phyloP scores from a whole-genome alignment of 2,113 vertebrate species.

The Sciurus niger region DNA sequence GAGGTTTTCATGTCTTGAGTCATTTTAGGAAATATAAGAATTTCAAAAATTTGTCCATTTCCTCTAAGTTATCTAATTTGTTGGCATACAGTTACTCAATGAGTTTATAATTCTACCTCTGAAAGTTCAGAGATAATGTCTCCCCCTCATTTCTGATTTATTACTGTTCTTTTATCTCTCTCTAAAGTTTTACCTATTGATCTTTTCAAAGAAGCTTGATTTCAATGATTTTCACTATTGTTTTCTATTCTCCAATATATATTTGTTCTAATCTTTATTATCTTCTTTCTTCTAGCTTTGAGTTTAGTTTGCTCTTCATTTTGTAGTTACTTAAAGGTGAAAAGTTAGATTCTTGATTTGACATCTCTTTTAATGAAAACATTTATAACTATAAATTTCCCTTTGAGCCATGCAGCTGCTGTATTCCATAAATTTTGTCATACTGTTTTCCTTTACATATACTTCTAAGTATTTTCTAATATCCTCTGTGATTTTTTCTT shows the following conservation, averaged over 20 bases:
- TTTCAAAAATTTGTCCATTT: not conserved
- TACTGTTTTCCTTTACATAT: not conserved
- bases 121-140: not conserved
- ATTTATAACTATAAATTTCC: not conserved
- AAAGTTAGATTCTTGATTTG: not conserved
- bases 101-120: not conserved
- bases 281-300: not conserved
- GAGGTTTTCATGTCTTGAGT: not conserved
- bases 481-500: not conserved
- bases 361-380: not conserved
- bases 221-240: not conserved
- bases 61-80: too few species aligned
- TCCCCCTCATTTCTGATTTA: not conserved
- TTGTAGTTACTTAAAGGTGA: not conserved
- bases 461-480: not conserved
- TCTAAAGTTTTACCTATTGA: not conserved
- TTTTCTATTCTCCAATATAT: not conserved
- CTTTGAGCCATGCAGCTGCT: not conserved
- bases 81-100: too few species aligned
- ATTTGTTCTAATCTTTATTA: not conserved
- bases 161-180: not conserved
- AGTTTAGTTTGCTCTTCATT: not conserved
- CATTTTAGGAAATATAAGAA: not conserved
- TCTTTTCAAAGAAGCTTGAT: conserved; percentile 21
- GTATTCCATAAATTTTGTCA: not conserved